Base-by-base conservation (phyloP, 2,113 vertebrate species). In the Melanerpes aurifrons region DNA sequence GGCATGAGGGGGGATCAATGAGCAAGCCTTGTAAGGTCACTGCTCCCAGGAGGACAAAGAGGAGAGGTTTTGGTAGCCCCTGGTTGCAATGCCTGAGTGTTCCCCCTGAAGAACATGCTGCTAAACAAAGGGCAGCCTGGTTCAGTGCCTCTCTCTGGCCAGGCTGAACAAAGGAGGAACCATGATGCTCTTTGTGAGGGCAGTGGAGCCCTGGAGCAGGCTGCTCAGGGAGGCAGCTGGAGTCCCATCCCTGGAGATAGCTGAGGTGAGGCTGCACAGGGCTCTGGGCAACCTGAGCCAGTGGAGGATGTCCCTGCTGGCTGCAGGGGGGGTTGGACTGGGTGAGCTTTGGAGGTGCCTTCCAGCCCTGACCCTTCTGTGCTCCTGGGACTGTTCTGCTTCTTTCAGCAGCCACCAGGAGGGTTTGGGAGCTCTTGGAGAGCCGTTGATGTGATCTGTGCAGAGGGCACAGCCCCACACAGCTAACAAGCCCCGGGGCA, bases 401-500 rank as follows among this genome's bases (percentile, higher is more conserved):
- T 64, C 28, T 50, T 73, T 14, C 61, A 43, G 8, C 35, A 70
- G 59, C 11, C 54, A 24, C 74, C 73, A 59, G 76, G 62, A 89
- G 71, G 59, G 26, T 89, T 66, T 2, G 6, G 82, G 67, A 86
- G 85, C 19, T 68, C 66, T 77, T 0, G 3, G 14, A 43, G 68
- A 92, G 84, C 54, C 89, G 53, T 22, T 68, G 77, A 54, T 89
- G 74, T 56, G 78, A 70, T 79, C 40, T 80, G 61, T 57, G 35
- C 79, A 53, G 50, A 89, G 87, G 86, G 47, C 85, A 70, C 0
- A 73, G 71, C 64, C 79, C 82, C 79, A 8, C 35, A 8, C 47
- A 59, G 54, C 57, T 95, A 85, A 89, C 17, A 15, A 92, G 96
- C 93, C 87, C 68, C 79, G 63, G 90, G 93, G 79, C 75, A 92